Evolutionary conservation across 2,113 vertebrate genomes (phyloP).

Genomic region (Chloropsis hardwickii): DNA sequence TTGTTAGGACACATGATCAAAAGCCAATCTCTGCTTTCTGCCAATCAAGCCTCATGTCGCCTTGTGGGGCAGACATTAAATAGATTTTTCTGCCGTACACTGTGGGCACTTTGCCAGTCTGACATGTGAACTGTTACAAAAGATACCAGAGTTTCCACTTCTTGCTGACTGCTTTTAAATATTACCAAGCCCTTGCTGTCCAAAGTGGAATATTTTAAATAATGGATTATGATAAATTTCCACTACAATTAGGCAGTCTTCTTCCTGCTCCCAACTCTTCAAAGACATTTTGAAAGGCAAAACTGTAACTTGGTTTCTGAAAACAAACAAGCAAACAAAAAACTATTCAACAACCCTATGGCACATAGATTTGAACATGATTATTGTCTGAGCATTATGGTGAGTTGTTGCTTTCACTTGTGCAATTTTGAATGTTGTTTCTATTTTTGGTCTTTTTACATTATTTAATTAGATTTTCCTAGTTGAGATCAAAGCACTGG

Average conservation of each 20-base stretch:
- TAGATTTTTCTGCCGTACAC: conserved; percentile 85
- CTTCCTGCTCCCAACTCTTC: conserved; percentile 53
- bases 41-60: conserved; percentile 94
- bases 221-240: conserved; percentile 69
- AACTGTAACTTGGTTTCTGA: conserved; percentile 41
- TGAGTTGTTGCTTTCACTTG: conserved; percentile 26
- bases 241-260: conserved; percentile 29
- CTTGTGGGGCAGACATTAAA: conserved; percentile 94
- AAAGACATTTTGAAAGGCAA: conserved; percentile 21
- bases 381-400: conserved; percentile 26
- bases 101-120: conserved; percentile 86
- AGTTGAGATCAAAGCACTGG: background rate
- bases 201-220: conserved; percentile 73
- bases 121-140: conserved; percentile 91
- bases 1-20: conserved; percentile 99
- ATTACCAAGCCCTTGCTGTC: conserved; percentile 70
- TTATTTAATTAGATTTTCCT: conserved; percentile 33
- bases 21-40: conserved; percentile 92
- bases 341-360: conserved; percentile 12
- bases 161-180: conserved; percentile 78
- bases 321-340: conserved; percentile 17
- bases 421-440: background rate
- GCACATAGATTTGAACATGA: conserved; percentile 35
- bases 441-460: conserved; percentile 19
- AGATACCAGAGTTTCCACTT: conserved; percentile 78